Evolutionary conservation across 2,797 vertebrate species (phyloP), one percentile per base, ranked within the genome.

Genomic region (Malurus splendens): DNA sequence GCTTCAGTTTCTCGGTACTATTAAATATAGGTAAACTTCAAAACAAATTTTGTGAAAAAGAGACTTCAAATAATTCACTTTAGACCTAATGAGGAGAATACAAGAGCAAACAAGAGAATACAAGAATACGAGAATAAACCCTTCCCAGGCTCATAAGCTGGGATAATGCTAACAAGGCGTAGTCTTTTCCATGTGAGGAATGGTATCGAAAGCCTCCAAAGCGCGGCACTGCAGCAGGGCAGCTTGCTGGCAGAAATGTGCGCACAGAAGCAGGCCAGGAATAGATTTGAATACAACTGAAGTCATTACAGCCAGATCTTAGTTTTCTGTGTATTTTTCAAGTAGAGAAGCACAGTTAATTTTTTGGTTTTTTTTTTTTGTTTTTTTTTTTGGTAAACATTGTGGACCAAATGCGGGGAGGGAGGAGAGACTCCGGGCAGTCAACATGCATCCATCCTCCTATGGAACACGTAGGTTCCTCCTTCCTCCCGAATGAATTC

Each of bases 121-220:
- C 33, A 52, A n/a, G 52, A 57, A 61, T 80, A 47, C 16, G 32
- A 77, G 27, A 8, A 20, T 42, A 71, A 87, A 33, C 33, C 19
- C 7, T 44, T 70, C 36, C 42, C 39, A 47, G 68, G 13, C 50
- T 85, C 20, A 2, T 41, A 54, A 65, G 16, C 66, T 48, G 54
- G 71, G 48, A 15, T 80, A 60, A 57, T 16, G 57, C 65, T 74
- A 64, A 59, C 51, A 50, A 80, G 68, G 12, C 11, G 3, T 22
- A 60, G 64, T 24, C 39, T 80, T 85, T 91, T 82, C 93, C 92
- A 80, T 80, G 75, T 70, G 81, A 91, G 90, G 75, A 92, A 89
- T 77, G 72, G 92, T 5, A 92, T 87, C 18, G 0, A 89, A 82
- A 91, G 68, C 84, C 79, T 86, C 32, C 39, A 20, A 54, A 57